A percentile compares a stretch with the other conserved stretches of the same genome.
Evolutionary conservation across 37 sponge, comb jelly and placozoan species (phyloP).

Genomic region (Spongia lamella): DNA sequence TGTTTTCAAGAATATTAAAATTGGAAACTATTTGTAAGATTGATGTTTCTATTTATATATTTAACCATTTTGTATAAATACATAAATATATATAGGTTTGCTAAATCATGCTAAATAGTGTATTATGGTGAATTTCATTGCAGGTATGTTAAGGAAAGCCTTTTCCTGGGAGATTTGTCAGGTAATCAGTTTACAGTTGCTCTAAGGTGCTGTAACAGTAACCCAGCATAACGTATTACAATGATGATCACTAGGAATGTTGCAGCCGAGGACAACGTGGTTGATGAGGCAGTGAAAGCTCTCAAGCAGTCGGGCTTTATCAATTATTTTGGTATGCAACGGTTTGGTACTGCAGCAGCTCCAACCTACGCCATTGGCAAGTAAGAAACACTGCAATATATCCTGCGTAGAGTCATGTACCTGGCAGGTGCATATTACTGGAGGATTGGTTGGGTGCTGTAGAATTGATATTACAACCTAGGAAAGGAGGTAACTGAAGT

Average conservation of each 20-base stretch:
- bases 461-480: slow-evolving; percentile 70
- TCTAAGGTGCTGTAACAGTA: slow-evolving; percentile 45
- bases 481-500: slow-evolving; percentile 51
- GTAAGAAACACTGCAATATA: slow-evolving; percentile 24
- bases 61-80: no score
- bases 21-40: slow-evolving; percentile 78
- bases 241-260: slow-evolving; percentile 46
- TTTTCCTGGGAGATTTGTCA: slow-evolving; percentile 73
- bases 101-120: no score
- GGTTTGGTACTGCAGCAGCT: slow-evolving; percentile 89
- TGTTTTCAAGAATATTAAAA: slow-evolving; percentile 38
- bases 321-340: slow-evolving; percentile 97
- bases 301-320: slow-evolving; percentile 81
- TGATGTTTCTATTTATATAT: background rate
- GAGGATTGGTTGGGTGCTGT: slow-evolving; percentile 67
- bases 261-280: slow-evolving; percentile 30
- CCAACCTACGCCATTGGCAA: slow-evolving; percentile 75
- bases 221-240: background rate
- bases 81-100: no score
- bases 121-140: no score
- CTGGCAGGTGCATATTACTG: slow-evolving; percentile 51
- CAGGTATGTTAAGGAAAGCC: slow-evolving; percentile 58
- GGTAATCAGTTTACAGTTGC: slow-evolving; percentile 88
- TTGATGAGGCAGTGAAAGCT: slow-evolving; percentile 37
- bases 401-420: background rate